Conservation (phyloP, 2,113 vertebrate genomes). For the Lophura nycthemera region DNA sequence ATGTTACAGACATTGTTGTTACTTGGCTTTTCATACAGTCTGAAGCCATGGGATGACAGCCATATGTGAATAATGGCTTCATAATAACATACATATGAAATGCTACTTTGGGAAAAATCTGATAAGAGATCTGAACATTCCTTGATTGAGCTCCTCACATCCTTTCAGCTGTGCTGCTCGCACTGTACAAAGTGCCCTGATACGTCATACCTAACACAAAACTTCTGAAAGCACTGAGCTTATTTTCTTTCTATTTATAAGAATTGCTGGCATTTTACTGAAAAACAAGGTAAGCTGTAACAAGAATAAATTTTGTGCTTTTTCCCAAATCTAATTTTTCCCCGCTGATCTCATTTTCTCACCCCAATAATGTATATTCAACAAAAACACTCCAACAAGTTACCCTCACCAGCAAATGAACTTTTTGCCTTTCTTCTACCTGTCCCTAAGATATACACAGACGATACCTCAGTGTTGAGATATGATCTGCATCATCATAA, state of each 20-base stretch:
- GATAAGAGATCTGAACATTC: not conserved
- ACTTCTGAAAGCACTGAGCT: not conserved
- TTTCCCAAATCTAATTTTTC: not conserved
- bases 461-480: not conserved
- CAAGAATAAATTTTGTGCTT: not conserved
- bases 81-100: not conserved
- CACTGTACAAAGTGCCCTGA: not conserved
- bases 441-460: not conserved
- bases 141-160: not conserved
- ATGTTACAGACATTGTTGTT: not conserved
- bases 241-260: not conserved
- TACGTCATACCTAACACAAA: not conserved
- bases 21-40: not conserved
- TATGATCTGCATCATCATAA: not conserved
- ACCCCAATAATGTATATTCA: not conserved
- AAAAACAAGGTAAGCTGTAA: not conserved
- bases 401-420: not conserved
- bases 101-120: not conserved
- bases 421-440: not conserved
- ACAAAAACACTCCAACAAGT: not conserved
- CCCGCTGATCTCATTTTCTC: not conserved
- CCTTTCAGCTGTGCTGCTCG: not conserved
- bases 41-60: conserved; percentile 1
- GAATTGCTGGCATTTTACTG: not conserved
- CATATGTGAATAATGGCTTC: conserved; percentile 19